These are phyloP conservation scores for rat (Rattus norvegicus) DNA, from an alignment of 2,113 vertebrate genomes.

Conservation along the genomic window DNA sequence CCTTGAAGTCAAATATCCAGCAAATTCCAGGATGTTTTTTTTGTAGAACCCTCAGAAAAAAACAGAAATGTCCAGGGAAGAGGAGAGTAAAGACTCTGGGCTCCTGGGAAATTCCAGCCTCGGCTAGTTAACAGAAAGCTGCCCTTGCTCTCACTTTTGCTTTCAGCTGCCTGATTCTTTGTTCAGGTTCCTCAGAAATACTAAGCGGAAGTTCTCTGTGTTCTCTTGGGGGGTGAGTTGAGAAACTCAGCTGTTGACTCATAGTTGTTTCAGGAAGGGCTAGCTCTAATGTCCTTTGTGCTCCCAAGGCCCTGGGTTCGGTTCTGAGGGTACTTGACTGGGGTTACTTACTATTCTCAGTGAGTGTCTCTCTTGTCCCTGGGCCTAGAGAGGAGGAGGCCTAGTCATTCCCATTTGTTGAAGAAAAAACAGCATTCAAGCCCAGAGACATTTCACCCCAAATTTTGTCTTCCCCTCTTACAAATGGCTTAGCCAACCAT, in stretches of 20 bases:
- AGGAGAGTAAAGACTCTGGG: background rate
- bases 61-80: conserved; percentile 10
- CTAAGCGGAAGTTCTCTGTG: background rate
- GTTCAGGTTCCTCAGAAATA: conserved; percentile 16
- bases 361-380: background rate
- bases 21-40: background rate
- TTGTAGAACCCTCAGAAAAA: background rate
- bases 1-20: conserved; percentile 19
- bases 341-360: background rate
- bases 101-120: conserved; percentile 39
- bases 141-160: background rate
- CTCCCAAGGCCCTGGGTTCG: background rate
- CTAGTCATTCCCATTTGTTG: background rate
- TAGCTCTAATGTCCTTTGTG: background rate
- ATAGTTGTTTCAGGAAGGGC: background rate
- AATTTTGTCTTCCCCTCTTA: background rate
- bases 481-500: background rate
- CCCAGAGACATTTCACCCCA: background rate
- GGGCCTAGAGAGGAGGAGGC: background rate
- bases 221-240: background rate
- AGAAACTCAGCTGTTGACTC: background rate
- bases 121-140: conserved; percentile 7
- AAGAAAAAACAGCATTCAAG: background rate
- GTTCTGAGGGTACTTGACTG: background rate
- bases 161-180: background rate